A percentile compares a stretch with the other conserved stretches of the same genome.
Conservation (phyloP, 2,797 vertebrate species). For the Spheniscus humboldti region DNA sequence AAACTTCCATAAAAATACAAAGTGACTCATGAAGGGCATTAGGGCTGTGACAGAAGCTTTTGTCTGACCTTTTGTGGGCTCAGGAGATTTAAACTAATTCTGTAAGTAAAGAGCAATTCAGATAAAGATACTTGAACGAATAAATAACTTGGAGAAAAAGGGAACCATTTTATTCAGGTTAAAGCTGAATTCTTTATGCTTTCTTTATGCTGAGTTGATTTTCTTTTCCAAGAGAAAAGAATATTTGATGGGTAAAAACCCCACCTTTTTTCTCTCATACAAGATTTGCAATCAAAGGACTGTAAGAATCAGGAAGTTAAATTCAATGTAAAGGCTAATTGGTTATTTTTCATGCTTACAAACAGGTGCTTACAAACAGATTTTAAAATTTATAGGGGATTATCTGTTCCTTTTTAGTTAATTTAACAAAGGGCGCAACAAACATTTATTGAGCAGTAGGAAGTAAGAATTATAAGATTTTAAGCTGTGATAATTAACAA, state of each 20-base stretch:
- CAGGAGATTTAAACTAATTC: slow-evolving; percentile 11
- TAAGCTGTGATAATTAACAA: background rate
- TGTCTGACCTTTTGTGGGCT: background rate
- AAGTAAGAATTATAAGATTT: background rate
- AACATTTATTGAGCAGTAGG: background rate
- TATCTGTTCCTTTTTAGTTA: background rate
- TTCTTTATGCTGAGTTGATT: background rate
- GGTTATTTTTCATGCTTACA: background rate
- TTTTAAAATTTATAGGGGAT: background rate
- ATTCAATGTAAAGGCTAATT: background rate
- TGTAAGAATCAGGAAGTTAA: background rate
- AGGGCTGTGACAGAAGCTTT: background rate
- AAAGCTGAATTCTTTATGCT: background rate
- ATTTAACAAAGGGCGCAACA: background rate
- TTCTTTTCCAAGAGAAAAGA: background rate
- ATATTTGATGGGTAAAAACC: background rate
- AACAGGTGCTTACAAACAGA: background rate
- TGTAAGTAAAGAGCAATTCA: slow-evolving; percentile 19
- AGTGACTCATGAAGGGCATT: background rate
- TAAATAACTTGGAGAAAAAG: background rate
- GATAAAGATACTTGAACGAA: background rate
- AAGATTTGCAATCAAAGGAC: background rate
- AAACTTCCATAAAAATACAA: background rate
- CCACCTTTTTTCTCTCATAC: background rate
- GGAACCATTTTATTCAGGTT: background rate